Conservation (phyloP, 2,888 invertebrate species). For the Drosophila villosipedis region DNA sequence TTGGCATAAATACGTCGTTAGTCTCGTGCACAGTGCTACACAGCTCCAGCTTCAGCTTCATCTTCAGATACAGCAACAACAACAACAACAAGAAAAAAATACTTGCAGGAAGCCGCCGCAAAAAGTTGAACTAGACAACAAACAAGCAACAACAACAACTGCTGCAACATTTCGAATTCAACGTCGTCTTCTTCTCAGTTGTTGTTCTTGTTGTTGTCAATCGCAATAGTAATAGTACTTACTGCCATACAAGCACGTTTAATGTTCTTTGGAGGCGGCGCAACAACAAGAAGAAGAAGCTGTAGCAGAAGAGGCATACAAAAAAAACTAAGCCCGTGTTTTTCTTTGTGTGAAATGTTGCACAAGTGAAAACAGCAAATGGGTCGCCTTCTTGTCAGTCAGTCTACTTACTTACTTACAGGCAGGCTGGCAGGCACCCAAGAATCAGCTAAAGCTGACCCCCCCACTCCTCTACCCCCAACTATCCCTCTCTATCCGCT, state of each 20-base stretch:
- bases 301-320: neutral
- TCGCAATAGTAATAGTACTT: slow-evolving; percentile 72
- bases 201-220: slow-evolving; percentile 29
- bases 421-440: slow-evolving; percentile 2
- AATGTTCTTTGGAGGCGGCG: slow-evolving; percentile 75
- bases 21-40: slow-evolving; percentile 37
- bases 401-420: slow-evolving; percentile 48
- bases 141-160: slow-evolving; percentile 13
- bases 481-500: slow-evolving; percentile 4
- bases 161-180: slow-evolving; percentile 38
- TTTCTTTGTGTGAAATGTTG: slow-evolving; percentile 73
- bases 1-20: slow-evolving; percentile 80
- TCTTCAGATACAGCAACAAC: slow-evolving; percentile 31
- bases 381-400: slow-evolving; percentile 68
- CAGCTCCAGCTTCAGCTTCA: slow-evolving; percentile 34
- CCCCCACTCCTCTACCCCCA: neutral
- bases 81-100: slow-evolving; percentile 18
- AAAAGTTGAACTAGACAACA: slow-evolving; percentile 63
- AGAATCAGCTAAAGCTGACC: slow-evolving; percentile 13
- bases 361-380: slow-evolving; percentile 80
- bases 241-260: slow-evolving; percentile 78
- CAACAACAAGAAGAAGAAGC: slow-evolving; percentile 27
- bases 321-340: slow-evolving; percentile 31
- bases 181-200: slow-evolving; percentile 14
- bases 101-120: slow-evolving; percentile 74